Evolutionary conservation across 2,113 vertebrate species (phyloP).

Genomic region (Mola mola): DNA sequence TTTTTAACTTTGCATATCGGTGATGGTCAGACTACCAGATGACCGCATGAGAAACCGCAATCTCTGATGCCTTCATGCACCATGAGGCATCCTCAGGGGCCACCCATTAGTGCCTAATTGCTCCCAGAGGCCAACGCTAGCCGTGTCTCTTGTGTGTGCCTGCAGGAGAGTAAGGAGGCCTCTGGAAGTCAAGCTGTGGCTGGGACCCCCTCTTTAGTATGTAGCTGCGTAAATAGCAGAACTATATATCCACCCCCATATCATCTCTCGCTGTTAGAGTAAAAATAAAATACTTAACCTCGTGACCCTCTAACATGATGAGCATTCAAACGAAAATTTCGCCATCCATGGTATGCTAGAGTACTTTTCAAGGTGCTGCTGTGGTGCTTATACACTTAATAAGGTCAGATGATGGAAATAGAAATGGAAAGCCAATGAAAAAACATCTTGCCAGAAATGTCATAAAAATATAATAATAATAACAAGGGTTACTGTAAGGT

Average conservation of each 20-base stretch:
- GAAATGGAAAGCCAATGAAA: conserved; percentile 21
- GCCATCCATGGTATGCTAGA: conserved; percentile 60
- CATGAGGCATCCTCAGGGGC: conserved; percentile 52
- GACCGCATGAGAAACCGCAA: conserved; percentile 8
- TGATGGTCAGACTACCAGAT: conserved; percentile 19
- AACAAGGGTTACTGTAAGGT: conserved; percentile 4
- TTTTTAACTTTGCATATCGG: conserved; percentile 12
- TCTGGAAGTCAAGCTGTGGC: conserved; percentile 78
- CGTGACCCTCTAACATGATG: conserved; percentile 17
- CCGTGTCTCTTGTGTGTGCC: conserved; percentile 82
- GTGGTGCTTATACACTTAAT: conserved; percentile 48
- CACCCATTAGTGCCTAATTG: conserved; percentile 19
- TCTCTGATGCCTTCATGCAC: conserved; percentile 31
- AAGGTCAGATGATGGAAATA: conserved; percentile 64
- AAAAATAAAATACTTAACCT: conserved; percentile 35
- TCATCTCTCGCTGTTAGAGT: conserved; percentile 53
- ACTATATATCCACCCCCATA: conserved; percentile 57
- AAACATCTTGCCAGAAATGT: conserved; percentile 6
- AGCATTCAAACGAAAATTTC: conserved; percentile 30
- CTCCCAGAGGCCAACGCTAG: conserved; percentile 60
- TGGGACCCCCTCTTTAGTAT: conserved; percentile 82
- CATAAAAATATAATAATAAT: conserved; percentile 4
- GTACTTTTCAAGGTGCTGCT: conserved; percentile 51
- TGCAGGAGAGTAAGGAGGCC: conserved; percentile 83
- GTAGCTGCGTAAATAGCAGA: conserved; percentile 70